Percentiles rank a stretch among this genome's conserved stretches.
Conservation (phyloP, 2,113 vertebrate genomes). For the Crocuta crocuta region DNA sequence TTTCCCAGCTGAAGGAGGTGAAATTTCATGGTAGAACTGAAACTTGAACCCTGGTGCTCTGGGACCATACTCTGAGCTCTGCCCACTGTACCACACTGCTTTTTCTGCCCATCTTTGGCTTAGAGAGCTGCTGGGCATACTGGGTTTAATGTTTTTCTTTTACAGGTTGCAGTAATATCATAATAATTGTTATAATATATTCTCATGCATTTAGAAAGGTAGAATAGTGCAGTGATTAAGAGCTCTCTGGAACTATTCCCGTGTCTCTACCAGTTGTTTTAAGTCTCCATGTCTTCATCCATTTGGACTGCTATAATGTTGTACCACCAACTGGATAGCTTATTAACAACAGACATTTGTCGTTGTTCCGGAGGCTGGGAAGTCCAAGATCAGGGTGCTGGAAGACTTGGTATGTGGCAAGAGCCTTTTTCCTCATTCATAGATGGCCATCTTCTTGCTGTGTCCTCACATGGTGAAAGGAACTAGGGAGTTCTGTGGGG, state of each 20-base stretch:
- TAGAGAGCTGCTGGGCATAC: neutral
- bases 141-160: neutral
- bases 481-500: neutral
- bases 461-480: neutral
- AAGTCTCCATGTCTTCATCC: neutral
- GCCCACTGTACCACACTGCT: neutral
- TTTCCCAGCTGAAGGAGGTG: neutral
- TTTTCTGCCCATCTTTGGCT: constrained; percentile 2
- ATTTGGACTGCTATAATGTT: neutral
- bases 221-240: neutral
- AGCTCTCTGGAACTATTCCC: neutral
- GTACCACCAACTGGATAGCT: neutral
- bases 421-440: neutral
- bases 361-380: neutral
- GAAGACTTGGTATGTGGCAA: neutral
- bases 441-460: neutral
- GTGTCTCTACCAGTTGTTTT: neutral
- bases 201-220: neutral
- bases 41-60: neutral
- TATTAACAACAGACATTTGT: neutral
- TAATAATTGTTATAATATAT: neutral
- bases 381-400: neutral
- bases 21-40: neutral
- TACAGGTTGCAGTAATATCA: neutral
- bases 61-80: neutral